These are phyloP conservation scores for Varanus salvator DNA, from an alignment of 2,113 vertebrate genomes.

Conservation along the genomic window DNA sequence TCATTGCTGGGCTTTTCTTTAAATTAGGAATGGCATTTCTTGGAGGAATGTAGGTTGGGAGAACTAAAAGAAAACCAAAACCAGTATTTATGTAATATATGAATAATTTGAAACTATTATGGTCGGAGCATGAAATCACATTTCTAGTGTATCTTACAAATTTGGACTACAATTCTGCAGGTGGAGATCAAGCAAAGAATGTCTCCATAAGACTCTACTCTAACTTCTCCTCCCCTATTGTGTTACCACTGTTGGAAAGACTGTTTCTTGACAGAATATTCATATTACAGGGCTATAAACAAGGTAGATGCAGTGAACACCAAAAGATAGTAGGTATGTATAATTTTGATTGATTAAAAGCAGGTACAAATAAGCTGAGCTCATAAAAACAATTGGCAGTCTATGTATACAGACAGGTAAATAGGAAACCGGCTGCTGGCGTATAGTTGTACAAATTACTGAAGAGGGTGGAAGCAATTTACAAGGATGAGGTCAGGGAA, in stretches of 20 bases:
- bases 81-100: conserved; percentile 62
- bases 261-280: background rate
- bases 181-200: too few relatives aligned
- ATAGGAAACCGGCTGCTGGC: background rate
- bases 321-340: background rate
- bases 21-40: conserved; percentile 73
- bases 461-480: too few relatives aligned
- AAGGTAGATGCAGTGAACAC: background rate
- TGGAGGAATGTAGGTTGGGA: conserved; percentile 75
- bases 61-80: conserved; percentile 48
- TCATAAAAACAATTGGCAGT: background rate
- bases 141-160: conserved; percentile 64
- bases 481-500: background rate
- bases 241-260: background rate
- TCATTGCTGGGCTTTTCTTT: conserved; percentile 41
- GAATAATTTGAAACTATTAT: conserved; percentile 63
- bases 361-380: background rate
- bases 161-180: conserved; percentile 2
- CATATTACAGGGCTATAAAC: background rate
- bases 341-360: background rate
- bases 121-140: conserved; percentile 64
- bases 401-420: background rate
- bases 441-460: background rate
- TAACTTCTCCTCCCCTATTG: background rate
- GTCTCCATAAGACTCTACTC: background rate